These are phyloP conservation scores for Pitangus sulphuratus DNA, from an alignment of 2,797 vertebrate species.

Conservation along the genomic window DNA sequence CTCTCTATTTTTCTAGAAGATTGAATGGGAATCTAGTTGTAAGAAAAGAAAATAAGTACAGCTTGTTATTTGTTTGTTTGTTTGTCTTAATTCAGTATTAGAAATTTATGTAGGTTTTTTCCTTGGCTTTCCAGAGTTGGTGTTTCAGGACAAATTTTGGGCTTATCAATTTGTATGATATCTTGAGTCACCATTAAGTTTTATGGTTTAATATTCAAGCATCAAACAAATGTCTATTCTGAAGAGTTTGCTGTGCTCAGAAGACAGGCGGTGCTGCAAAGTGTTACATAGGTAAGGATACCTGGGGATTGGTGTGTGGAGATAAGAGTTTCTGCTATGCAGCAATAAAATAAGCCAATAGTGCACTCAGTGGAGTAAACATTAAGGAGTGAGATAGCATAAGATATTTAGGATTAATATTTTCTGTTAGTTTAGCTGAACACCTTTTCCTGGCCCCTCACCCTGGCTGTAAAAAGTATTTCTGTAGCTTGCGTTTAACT, in stretches of 20 bases:
- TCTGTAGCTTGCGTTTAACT: background rate
- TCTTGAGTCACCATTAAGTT: background rate
- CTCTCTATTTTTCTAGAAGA: background rate
- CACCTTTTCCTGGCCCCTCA: background rate
- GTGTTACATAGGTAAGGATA: background rate
- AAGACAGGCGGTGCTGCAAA: background rate
- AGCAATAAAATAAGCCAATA: background rate
- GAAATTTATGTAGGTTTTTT: background rate
- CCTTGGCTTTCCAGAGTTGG: background rate
- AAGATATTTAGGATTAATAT: background rate
- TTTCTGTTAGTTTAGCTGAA: background rate
- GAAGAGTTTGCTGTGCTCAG: background rate
- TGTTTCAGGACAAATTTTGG: background rate
- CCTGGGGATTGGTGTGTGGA: background rate
- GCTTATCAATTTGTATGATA: background rate
- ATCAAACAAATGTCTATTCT: background rate
- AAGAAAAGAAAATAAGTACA: background rate
- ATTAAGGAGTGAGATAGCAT: background rate
- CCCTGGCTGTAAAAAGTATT: background rate
- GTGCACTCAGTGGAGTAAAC: background rate
- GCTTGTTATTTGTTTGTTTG: background rate
- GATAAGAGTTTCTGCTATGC: background rate
- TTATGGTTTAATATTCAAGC: background rate
- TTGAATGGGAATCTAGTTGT: background rate
- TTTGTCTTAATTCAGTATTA: background rate